Conservation (phyloP, 1,140 invertebrate species). For the Hestina assimilis region DNA sequence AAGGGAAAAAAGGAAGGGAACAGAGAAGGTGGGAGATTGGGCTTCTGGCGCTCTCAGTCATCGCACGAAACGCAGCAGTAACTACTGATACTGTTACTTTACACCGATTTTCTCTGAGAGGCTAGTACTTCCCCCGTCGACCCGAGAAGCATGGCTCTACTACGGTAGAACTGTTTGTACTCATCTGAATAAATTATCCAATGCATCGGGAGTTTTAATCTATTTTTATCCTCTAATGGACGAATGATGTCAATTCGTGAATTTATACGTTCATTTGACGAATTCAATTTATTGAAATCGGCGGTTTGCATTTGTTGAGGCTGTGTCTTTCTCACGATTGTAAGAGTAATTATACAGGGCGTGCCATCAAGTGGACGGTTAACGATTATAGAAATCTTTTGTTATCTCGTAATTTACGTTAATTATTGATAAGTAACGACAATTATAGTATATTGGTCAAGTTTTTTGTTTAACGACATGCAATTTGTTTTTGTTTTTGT, state of each 20-base stretch:
- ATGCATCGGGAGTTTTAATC: conserved; percentile 10
- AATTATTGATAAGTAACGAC: background rate
- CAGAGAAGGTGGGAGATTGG: too few relatives aligned
- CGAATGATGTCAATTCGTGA: conserved; percentile 47
- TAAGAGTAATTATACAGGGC: conserved; percentile 19
- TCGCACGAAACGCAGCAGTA: too few relatives aligned
- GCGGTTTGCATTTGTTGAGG: conserved; percentile 9
- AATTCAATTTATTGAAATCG: conserved; percentile 54
- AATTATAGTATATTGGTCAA: conserved; percentile 9
- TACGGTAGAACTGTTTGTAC: conserved; percentile 61
- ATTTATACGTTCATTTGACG: conserved; percentile 56
- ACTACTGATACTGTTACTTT: too few relatives aligned
- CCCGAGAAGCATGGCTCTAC: conserved; percentile 64
- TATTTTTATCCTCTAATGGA: conserved; percentile 43
- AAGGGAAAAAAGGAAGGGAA: conserved; percentile 59
- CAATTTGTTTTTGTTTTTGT: background rate
- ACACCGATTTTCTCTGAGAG: too few relatives aligned
- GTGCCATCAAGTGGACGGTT: conserved; percentile 11
- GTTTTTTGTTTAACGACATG: conserved; percentile 12
- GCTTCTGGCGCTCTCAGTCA: too few relatives aligned
- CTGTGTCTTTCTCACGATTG: conserved; percentile 22
- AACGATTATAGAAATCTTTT: conserved; percentile 10
- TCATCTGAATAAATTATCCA: conserved; percentile 23
- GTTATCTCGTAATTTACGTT: conserved; percentile 6
- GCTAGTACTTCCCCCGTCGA: too few relatives aligned